Evolutionary conservation across 2,888 invertebrate species (phyloP), one percentile per base, ranked within the genome.

Genomic region (Chymomyza procnemis): DNA sequence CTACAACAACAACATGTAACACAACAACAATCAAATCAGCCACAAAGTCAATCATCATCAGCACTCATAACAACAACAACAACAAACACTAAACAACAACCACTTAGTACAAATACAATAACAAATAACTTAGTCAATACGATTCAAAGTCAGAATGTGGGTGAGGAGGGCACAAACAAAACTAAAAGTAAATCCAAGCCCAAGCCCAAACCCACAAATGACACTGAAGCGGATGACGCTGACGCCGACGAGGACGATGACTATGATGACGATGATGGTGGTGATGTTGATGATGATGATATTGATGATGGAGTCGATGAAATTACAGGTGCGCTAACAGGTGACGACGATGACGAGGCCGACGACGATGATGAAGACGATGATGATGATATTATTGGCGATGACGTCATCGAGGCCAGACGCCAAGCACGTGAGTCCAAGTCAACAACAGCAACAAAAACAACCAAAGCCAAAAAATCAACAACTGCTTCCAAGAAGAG

Each of bases 351-450:
- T 60, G 94, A 94, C 50, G 90, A 89, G 73, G 94, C 93, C 21
- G 94, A 94, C 56, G 93, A 92, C 50, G 94, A 94, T 34, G 94
- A 94, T 22, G 90, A 91, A 74, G 94, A 94, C 71, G 93, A 94
- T 80, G 94, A 94, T 71, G 93, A 94, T 87, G 93, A 93, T 83
- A 93, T 95, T 91, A 92, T 93, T 88, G 93, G 91, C 69, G 92
- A 93, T 65, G 92, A 92, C 88, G 92, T 93, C 88, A 93, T 94
- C 88, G 94, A 93, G 91, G 94, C 94, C 85, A 93, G 94, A 91
- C 92, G 92, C 92, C 85, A 89, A 89, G 93, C 96, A 95, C 96
- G 96, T 96, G 96, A 96, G 96, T 96, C 95, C 89, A 95, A 95
- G 94, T 93, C 94, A 90, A 90, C 94, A 90, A 90, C 82, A 87